A percentile compares a stretch with the other conserved stretches of the same genome.
Conservation (phyloP, 2,113 vertebrate genomes). For the Pangasianodon gigas region DNA sequence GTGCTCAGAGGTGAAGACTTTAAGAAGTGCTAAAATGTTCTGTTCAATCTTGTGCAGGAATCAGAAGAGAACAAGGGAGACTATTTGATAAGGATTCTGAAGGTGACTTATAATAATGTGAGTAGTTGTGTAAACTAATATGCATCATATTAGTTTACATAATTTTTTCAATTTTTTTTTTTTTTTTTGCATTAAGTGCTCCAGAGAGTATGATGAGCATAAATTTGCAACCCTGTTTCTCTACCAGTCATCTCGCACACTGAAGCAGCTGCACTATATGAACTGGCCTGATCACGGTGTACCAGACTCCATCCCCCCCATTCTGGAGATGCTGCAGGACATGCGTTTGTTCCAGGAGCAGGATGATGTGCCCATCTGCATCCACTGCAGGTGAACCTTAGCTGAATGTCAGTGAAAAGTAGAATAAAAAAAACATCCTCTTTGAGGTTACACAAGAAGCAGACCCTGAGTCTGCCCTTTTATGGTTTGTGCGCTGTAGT, state of each 20-base stretch:
- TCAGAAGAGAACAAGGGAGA: constrained; percentile 83
- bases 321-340: constrained; percentile 85
- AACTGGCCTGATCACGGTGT: constrained; percentile 96
- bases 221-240: not conserved
- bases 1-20: not conserved
- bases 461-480: constrained; percentile 16
- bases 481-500: not conserved
- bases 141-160: not conserved
- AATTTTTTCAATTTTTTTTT: too few species aligned
- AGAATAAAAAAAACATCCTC: not conserved
- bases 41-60: constrained; percentile 71
- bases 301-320: constrained; percentile 85
- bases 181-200: not conserved
- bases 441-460: constrained; percentile 15
- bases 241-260: constrained; percentile 67
- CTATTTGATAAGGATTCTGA: constrained; percentile 82
- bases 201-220: not conserved
- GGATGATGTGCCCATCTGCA: constrained; percentile 82
- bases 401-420: not conserved
- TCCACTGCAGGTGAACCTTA: constrained; percentile 90
- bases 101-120: constrained; percentile 80
- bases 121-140: constrained; percentile 60
- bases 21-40: not conserved
- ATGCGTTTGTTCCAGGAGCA: constrained; percentile 80
- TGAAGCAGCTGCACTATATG: constrained; percentile 91